Evolutionary conservation across 2,113 vertebrate genomes (phyloP).

Genomic region (Sorex fumeus): DNA sequence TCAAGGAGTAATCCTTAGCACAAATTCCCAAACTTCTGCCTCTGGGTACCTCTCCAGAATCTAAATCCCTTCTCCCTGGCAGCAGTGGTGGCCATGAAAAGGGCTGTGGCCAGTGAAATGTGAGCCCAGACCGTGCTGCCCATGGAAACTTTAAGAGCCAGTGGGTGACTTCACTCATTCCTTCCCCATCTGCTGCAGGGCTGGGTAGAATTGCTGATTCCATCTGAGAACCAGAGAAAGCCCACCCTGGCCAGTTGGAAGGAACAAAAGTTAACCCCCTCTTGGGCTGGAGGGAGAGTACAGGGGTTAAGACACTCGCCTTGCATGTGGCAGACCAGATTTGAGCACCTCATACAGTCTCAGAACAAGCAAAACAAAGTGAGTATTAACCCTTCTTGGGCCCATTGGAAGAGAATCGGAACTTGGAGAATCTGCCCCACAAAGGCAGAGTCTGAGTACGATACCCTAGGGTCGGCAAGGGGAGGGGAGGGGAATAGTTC

Average conservation of each 20-base stretch:
- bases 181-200: not conserved
- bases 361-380: too few species aligned
- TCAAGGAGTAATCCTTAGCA: not conserved
- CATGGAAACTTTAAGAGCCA: not conserved
- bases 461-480: too few species aligned
- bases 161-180: not conserved
- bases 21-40: not conserved
- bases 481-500: too few species aligned
- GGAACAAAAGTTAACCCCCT: not conserved
- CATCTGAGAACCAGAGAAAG: not conserved
- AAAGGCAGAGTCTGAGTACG: too few species aligned
- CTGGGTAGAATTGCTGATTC: not conserved
- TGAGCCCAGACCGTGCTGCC: not conserved
- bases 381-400: too few species aligned
- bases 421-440: too few species aligned
- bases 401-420: too few species aligned
- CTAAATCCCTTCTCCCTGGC: not conserved
- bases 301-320: too few species aligned
- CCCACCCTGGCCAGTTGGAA: not conserved
- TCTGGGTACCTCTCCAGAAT: not conserved
- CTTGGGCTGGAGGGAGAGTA: too few species aligned
- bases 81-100: not conserved
- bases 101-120: constrained; percentile 14
- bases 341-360: too few species aligned
- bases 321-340: too few species aligned